Evolutionary conservation across 2,888 invertebrate species (phyloP), one percentile per base, ranked within the genome.

Genomic region (Caenorhabditis sp.): DNA sequence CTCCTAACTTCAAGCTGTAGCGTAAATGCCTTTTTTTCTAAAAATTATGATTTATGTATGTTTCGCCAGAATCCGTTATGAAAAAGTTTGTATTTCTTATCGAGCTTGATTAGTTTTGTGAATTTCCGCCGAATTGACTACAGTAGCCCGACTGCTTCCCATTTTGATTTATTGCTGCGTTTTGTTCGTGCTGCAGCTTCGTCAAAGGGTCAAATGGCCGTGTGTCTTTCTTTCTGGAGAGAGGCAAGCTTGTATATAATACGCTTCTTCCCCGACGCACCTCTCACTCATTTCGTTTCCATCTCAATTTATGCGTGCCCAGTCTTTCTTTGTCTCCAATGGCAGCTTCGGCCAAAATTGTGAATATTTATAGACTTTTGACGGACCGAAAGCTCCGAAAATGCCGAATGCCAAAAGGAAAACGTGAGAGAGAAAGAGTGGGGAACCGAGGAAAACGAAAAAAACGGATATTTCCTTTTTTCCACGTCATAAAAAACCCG

Each of bases 221-320:
- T n/a, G n/a, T n/a, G n/a, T n/a, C n/a, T 32, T 32, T 9, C 9
- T 32, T 32, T 32, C 9, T 32, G 32, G 32, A 32, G 15, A 40
- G 15, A 6, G 40, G 3, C 40, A 47, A 47, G 47, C 47, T 47
- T 18, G 18, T 18, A n/a, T n/a, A 18, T 18, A n/a, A 40, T 8
- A 40, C 13, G 40, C 40, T 4, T 9, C 5, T 8, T n/a, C 15
- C 20, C 22, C n/a, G 4, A 5, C 22, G 40, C n/a, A 55, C 55
- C 40, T n/a, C n/a, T 53, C 40, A 32, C 50, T 53, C 64, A 35
- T 53, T 20, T n/a, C 47, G 11, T 32, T 32, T 32, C 32, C 40
- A 55, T 53, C 51, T 55, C 47, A 56, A 56, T 68, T 56, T 56
- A 58, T 68, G 44, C 47, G 68, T 40, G 22, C 56, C 26, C n/a